These are phyloP conservation scores for Leptosomus discolor DNA, from an alignment of 2,113 vertebrate genomes.

Conservation along the genomic window DNA sequence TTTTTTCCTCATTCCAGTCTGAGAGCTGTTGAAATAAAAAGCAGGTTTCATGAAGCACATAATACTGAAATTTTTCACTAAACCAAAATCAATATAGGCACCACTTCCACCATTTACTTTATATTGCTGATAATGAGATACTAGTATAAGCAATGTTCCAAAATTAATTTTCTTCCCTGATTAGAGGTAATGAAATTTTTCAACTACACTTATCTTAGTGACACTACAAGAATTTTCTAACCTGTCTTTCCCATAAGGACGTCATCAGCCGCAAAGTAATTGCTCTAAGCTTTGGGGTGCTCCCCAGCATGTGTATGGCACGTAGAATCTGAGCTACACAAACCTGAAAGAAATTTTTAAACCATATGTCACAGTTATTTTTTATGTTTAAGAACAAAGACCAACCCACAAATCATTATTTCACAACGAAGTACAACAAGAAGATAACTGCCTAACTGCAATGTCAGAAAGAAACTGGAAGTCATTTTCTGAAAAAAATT, in stretches of 20 bases:
- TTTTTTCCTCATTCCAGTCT: neutral
- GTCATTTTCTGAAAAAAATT: neutral
- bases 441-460: neutral
- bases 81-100: neutral
- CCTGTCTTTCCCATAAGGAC: conserved; percentile 93
- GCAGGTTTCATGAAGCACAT: neutral
- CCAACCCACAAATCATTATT: neutral
- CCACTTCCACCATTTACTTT: neutral
- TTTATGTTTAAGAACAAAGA: neutral
- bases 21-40: neutral
- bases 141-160: neutral
- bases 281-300: conserved; percentile 80
- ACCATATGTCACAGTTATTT: neutral
- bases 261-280: conserved; percentile 86
- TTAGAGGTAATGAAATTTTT: neutral
- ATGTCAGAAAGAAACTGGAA: neutral
- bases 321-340: conserved; percentile 88
- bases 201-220: neutral
- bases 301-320: conserved; percentile 82
- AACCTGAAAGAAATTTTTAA: conserved; percentile 75
- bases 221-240: conserved; percentile 41
- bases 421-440: neutral
- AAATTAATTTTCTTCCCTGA: neutral
- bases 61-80: neutral
- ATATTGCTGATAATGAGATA: neutral